A percentile compares a stretch with the other conserved stretches of the same genome.
Evolutionary conservation across 2,797 vertebrate genomes (phyloP).

Genomic region (Myoxocephalus aenaeus): DNA sequence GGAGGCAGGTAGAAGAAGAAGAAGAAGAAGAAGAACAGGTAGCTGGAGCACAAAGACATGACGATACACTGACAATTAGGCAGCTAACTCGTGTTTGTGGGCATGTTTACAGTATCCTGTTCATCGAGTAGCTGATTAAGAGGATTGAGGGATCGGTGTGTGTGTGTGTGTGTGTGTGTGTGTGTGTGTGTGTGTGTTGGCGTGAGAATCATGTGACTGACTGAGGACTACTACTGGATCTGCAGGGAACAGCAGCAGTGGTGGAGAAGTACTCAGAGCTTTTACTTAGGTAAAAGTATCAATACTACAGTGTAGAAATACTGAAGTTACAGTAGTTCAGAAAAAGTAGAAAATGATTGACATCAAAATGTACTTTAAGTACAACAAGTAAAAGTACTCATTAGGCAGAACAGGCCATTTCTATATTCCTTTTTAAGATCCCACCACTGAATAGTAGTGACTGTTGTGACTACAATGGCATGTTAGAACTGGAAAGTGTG

Average conservation of each 20-base stretch:
- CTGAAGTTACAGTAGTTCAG: too few species aligned
- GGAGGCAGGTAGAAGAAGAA: background rate
- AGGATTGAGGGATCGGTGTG: background rate
- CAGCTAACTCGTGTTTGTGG: background rate
- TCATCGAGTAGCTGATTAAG: background rate
- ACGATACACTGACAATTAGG: background rate
- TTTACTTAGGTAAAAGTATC: background rate
- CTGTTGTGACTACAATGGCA: background rate
- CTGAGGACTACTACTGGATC: background rate
- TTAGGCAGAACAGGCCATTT: too few species aligned
- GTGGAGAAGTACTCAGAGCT: background rate
- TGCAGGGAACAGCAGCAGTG: background rate
- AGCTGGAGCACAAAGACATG: background rate
- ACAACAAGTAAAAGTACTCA: too few species aligned
- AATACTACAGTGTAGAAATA: background rate
- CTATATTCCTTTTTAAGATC: background rate
- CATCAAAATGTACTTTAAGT: too few species aligned
- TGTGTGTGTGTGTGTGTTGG: background rate
- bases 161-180: background rate
- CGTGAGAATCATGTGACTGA: background rate
- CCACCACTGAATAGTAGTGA: background rate
- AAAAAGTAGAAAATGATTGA: too few species aligned
- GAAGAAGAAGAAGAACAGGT: background rate
- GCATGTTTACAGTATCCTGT: background rate
- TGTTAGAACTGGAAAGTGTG: background rate